Conservation (phyloP, 2,113 vertebrate genomes). For the Hippocampus abdominalis region DNA sequence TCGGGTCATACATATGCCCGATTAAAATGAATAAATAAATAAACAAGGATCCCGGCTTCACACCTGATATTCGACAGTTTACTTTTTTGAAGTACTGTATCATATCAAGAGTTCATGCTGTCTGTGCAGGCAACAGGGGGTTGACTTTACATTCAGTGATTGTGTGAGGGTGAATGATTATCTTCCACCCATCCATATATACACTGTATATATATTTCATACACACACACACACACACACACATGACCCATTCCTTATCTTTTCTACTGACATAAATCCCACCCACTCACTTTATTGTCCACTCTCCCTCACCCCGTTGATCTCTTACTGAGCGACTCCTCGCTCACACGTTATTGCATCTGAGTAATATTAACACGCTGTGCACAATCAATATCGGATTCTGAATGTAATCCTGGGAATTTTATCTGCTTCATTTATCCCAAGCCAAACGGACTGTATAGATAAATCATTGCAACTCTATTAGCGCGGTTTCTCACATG, state of each 20-base stretch:
- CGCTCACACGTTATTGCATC: slow-evolving; percentile 4
- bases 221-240: no score
- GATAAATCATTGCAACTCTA: slow-evolving; percentile 6
- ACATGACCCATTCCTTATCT: slow-evolving; percentile 16
- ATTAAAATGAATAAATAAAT: background rate
- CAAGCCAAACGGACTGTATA: slow-evolving; percentile 24
- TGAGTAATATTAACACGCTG: slow-evolving; percentile 27
- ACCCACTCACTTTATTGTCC: slow-evolving; percentile 32
- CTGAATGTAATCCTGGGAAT: slow-evolving; percentile 39
- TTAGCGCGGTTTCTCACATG: background rate
- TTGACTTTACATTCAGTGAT: no score
- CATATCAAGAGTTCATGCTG: no score
- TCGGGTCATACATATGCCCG: background rate
- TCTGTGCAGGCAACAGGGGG: no score
- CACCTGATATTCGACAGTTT: no score
- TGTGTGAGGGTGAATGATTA: no score
- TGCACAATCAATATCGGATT: slow-evolving; percentile 34
- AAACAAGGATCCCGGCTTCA: background rate
- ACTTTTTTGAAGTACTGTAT: no score
- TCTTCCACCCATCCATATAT: no score
- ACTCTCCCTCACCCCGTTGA: slow-evolving; percentile 14
- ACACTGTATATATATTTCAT: no score
- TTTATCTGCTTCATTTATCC: slow-evolving; percentile 30
- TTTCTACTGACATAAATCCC: slow-evolving; percentile 38
- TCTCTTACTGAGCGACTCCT: background rate